Conservation (phyloP, 2,888 invertebrate genomes). For the Calameuta idolon region DNA sequence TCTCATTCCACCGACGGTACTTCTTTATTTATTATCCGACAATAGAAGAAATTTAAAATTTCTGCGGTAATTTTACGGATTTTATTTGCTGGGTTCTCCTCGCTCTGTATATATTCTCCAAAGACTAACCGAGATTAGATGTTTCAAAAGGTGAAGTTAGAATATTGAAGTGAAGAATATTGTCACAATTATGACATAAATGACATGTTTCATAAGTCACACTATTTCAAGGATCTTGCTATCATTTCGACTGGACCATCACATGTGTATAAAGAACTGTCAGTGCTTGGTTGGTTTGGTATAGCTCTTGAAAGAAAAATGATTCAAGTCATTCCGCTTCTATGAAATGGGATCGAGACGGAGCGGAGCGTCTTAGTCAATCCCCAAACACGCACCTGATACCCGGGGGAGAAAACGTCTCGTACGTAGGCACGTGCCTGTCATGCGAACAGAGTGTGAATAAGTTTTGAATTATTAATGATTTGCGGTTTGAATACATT, state of each 20-base stretch:
- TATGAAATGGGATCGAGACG: slow-evolving; percentile 9
- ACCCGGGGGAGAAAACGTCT: background rate
- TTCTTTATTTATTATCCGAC: slow-evolving; percentile 34
- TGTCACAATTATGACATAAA: no score
- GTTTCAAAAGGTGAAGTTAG: no score
- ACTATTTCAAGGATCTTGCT: no score
- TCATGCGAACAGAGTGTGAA: slow-evolving; percentile 12
- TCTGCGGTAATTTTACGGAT: slow-evolving; percentile 47
- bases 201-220: no score
- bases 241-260: no score
- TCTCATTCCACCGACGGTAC: background rate
- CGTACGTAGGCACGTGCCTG: slow-evolving; percentile 6
- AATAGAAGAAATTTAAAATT: slow-evolving; percentile 43
- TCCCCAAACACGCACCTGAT: slow-evolving; percentile 20
- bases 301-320: slow-evolving; percentile 12
- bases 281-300: no score
- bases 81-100: slow-evolving; percentile 39
- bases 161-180: no score
- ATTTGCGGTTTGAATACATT: slow-evolving; percentile 13
- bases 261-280: no score
- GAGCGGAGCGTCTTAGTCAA: slow-evolving; percentile 16
- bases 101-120: slow-evolving; percentile 25
- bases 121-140: slow-evolving; percentile 28
- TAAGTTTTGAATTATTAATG: slow-evolving; percentile 24
- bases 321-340: slow-evolving; percentile 21